Evolutionary conservation across 2,888 invertebrate genomes (phyloP).

Genomic region (Tetropium fuscum): DNA sequence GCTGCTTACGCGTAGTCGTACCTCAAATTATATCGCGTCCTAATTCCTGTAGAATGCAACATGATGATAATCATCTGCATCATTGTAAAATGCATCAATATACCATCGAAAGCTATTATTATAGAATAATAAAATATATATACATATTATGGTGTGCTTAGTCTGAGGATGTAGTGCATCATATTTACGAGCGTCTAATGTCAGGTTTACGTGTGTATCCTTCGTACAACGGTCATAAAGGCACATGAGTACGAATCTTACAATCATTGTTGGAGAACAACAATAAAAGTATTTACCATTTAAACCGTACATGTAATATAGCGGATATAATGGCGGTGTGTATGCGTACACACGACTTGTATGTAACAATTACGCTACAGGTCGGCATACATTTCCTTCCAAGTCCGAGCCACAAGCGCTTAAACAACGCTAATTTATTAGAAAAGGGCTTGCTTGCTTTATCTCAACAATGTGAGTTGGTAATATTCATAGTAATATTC

Average conservation of each 20-base stretch:
- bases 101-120: too few species aligned
- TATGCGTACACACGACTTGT: conserved; percentile 30
- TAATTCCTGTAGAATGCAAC: too few species aligned
- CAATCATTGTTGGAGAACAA: conserved; percentile 26
- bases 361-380: conserved; percentile 18
- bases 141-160: too few species aligned
- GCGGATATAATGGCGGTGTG: conserved; percentile 32
- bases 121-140: too few species aligned
- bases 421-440: conserved; percentile 14
- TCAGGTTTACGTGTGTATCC: conserved; percentile 7
- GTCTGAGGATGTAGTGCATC: conserved; percentile 18
- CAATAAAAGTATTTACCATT: conserved; percentile 26
- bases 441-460: conserved; percentile 8
- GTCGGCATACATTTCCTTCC: conserved; percentile 13
- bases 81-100: too few species aligned
- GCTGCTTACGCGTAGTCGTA: too few species aligned
- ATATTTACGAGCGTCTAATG: conserved; percentile 16
- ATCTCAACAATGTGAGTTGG: too few species aligned
- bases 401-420: not conserved
- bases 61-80: too few species aligned
- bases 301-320: conserved; percentile 29
- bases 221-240: conserved; percentile 9
- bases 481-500: too few species aligned
- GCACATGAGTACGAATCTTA: conserved; percentile 12
- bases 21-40: too few species aligned